Conservation (phyloP, 2,113 vertebrate species). For the Chamaetylas fuelleborni region DNA sequence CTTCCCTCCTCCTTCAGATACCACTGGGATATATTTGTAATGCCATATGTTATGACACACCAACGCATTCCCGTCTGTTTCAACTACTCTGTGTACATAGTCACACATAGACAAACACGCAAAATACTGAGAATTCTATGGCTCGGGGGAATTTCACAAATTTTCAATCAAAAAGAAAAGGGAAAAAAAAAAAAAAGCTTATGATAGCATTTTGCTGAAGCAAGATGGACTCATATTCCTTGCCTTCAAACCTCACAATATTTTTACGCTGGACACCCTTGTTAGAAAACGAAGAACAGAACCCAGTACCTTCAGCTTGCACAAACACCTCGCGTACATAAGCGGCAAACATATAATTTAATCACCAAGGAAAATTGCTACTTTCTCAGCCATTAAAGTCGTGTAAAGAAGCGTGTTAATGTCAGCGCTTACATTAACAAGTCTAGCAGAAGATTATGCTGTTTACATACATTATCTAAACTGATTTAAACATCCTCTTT, state of each 20-base stretch:
- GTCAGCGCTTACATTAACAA: constrained; percentile 61
- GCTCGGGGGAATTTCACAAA: background rate
- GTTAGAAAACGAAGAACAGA: background rate
- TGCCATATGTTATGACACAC: constrained; percentile 9
- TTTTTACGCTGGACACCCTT: background rate
- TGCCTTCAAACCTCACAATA: background rate
- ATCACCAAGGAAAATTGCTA: constrained; percentile 44
- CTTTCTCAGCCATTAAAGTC: constrained; percentile 58
- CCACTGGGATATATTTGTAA: constrained; percentile 9
- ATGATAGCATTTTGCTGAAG: background rate
- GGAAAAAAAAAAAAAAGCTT: background rate
- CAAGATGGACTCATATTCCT: background rate
- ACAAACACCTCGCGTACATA: background rate
- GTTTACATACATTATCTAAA: constrained; percentile 60
- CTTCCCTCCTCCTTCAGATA: background rate
- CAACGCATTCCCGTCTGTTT: background rate
- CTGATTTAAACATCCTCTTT: constrained; percentile 49
- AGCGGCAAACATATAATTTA: constrained; percentile 22
- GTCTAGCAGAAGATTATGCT: constrained; percentile 58
- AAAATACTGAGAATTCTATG: background rate
- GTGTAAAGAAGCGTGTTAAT: constrained; percentile 52
- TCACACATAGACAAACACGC: background rate
- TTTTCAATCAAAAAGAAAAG: background rate
- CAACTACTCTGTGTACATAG: background rate
- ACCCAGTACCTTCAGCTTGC: background rate